Base-by-base conservation (phyloP, 2,888 invertebrate genomes). In the Heliconius sara region DNA sequence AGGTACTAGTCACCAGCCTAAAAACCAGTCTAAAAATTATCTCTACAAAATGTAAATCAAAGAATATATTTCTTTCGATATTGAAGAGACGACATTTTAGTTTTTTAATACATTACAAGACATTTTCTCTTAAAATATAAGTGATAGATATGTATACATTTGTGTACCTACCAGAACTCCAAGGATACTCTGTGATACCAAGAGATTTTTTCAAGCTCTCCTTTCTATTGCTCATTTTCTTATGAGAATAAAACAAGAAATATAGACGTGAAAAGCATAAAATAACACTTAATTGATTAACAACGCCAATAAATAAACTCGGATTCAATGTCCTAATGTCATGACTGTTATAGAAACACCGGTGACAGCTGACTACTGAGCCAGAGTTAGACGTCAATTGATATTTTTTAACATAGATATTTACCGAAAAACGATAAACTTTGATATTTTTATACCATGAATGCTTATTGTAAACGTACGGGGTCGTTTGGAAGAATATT, bases 161-260 rank as follows among this genome's bases (percentile, higher is more conserved):
- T 68, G 47, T 16, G n/a, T 63, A 70, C 84, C 71, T 87, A 93
- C 93, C 93, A 82, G 93, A 93, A 84, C 93, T 93, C 92, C 93
- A 93, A 4, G 92, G 92, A 79, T 92, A 93, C 83, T 92, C 91
- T 2, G 90, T 84, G 65, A 91, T 87, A 2, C 91, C 92, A 63
- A 91, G 84, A 34, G 89, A 85, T 84, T 89, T 91, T 82, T 91
- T 92, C 27, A 91, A 79, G 70, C 81, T 86, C 81, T 91, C 91
- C 84, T 89, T 91, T 84, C 90, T 88, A 43, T 87, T 90, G 65
- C 88, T 83, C 92, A 92, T 92, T 39, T 67, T 72, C 25, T 43
- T 57, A 34, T 39, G 1, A 16, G 19, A 25, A 65, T 27, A 65
- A 43, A 43, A 47, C 9, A 10, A 34, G 13, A 16, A 12, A 57